These are phyloP conservation scores for Andrena haemorrhoa DNA, from an alignment of 2,888 invertebrate genomes.

Conservation along the genomic window DNA sequence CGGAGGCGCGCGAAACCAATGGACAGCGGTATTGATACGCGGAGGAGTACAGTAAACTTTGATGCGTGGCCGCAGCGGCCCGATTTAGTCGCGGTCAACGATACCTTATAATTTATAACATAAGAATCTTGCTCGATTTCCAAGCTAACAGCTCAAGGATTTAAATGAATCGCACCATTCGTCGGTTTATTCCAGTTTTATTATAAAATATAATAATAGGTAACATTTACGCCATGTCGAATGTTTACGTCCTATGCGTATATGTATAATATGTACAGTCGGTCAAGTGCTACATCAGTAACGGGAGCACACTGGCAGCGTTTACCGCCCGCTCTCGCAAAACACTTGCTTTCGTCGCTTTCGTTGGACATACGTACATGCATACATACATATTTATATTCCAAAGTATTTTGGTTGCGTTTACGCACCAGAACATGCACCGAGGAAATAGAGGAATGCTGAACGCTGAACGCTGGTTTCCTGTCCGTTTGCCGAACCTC, in stretches of 20 bases:
- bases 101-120: too few relatives aligned
- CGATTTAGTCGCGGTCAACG: too few relatives aligned
- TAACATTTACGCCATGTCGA: slow-evolving; percentile 76
- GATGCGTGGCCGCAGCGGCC: too few relatives aligned
- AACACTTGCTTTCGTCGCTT: neutral
- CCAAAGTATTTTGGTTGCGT: neutral
- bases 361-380: slow-evolving; percentile 5
- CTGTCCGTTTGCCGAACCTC: neutral
- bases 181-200: slow-evolving; percentile 70
- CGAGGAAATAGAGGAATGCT: neutral
- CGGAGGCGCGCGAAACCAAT: neutral
- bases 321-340: neutral
- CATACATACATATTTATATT: neutral
- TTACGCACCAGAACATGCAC: neutral
- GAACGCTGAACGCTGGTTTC: neutral
- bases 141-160: neutral
- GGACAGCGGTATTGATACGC: neutral
- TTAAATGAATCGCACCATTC: neutral
- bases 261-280: slow-evolving; percentile 67
- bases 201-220: slow-evolving; percentile 81
- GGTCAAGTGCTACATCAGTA: slow-evolving; percentile 27
- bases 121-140: neutral
- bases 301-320: neutral
- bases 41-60: too few relatives aligned
- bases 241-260: slow-evolving; percentile 63